Evolutionary conservation across 2,888 invertebrate species (phyloP).

Genomic region (Miltochrista miniata): DNA sequence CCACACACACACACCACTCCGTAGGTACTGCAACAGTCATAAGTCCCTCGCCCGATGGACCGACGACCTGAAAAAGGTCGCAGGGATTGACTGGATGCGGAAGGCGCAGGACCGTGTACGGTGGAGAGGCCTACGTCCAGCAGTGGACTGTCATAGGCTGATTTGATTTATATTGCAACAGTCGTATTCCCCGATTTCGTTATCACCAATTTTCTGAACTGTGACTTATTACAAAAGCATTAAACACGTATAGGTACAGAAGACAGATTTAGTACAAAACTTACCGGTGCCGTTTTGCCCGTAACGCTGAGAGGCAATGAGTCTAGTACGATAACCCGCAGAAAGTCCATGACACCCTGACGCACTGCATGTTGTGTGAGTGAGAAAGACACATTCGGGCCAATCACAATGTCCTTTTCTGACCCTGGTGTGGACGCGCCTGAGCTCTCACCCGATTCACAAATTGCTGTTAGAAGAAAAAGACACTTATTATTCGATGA

Average conservation of each 20-base stretch:
- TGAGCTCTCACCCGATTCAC: constrained; percentile 89
- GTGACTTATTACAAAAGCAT: background rate
- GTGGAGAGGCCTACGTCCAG: no score
- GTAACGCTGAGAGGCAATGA: constrained; percentile 93
- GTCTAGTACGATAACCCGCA: constrained; percentile 96
- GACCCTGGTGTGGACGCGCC: constrained; percentile 91
- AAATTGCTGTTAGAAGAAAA: constrained; percentile 54
- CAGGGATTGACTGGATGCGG: no score
- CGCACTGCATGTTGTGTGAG: constrained; percentile 92
- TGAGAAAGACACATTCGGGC: constrained; percentile 61
- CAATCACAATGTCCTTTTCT: constrained; percentile 81
- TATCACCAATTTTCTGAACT: no score
- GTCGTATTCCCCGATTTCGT: no score
- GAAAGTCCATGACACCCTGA: constrained; percentile 96
- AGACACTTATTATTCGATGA: no score
- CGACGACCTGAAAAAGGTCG: no score
- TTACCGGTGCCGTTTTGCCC: constrained; percentile 89
- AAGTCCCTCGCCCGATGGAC: no score
- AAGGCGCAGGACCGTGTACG: no score
- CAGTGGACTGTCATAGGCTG: no score
- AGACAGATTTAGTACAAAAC: constrained; percentile 23
- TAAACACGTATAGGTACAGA: background rate
- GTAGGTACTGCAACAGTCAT: no score
- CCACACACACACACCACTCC: no score
- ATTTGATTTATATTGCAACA: no score